Evolutionary conservation across 2,888 invertebrate genomes (phyloP).

Genomic region (Agrotis puta): DNA sequence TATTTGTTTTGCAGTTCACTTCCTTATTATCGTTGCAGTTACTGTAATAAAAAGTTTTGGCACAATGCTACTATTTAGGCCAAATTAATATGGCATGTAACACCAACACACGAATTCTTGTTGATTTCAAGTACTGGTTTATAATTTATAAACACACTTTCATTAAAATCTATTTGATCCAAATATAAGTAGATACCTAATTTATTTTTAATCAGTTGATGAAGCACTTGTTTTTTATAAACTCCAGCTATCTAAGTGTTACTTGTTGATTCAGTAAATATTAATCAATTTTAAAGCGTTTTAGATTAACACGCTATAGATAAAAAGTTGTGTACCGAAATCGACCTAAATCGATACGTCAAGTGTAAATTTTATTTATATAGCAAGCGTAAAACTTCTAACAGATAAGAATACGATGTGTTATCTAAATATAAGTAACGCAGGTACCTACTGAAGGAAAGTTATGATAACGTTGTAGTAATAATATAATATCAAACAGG

Average conservation of each 20-base stretch:
- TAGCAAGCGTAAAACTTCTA: slow-evolving; percentile 76
- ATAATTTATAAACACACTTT: no score
- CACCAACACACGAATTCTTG: no score
- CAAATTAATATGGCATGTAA: no score
- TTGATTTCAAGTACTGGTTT: no score
- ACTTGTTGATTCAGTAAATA: slow-evolving; percentile 65
- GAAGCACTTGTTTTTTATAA: slow-evolving; percentile 30
- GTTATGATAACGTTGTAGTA: slow-evolving; percentile 35
- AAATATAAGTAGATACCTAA: neutral
- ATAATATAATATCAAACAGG: slow-evolving; percentile 26
- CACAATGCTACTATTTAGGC: no score
- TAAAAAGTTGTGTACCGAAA: slow-evolving; percentile 72
- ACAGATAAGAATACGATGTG: slow-evolving; percentile 72
- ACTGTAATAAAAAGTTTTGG: no score
- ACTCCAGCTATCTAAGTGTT: slow-evolving; percentile 59
- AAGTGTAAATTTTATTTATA: slow-evolving; percentile 75
- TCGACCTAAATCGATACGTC: slow-evolving; percentile 84
- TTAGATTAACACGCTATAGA: slow-evolving; percentile 70
- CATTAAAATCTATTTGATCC: no score
- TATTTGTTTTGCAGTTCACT: no score
- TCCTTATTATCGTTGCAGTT: no score
- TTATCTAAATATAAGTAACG: slow-evolving; percentile 63
- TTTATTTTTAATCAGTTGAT: neutral
- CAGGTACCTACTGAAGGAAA: slow-evolving; percentile 45
- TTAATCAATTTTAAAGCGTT: slow-evolving; percentile 66